These are phyloP conservation scores for Julus scandinavius DNA, from an alignment of 2,888 invertebrate species.

Conservation along the genomic window DNA sequence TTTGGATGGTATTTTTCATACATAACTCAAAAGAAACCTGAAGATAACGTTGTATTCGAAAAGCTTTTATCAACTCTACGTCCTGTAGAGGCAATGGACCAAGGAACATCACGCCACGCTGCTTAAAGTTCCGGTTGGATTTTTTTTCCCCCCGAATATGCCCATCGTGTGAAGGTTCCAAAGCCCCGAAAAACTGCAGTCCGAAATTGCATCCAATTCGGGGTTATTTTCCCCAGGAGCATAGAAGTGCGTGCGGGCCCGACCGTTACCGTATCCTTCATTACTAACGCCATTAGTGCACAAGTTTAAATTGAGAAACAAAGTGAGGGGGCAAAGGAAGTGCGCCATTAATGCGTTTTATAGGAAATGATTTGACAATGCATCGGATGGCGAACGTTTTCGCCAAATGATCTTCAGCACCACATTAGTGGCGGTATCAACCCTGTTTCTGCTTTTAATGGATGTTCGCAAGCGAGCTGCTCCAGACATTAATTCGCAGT, in stretches of 20 bases:
- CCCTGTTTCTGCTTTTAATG: background rate
- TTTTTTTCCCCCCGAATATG: too few species aligned
- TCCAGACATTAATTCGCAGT: background rate
- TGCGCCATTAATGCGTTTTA: constrained; percentile 18
- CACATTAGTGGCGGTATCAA: background rate
- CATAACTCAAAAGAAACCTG: too few species aligned
- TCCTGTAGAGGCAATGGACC: too few species aligned
- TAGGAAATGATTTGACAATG: constrained; percentile 18
- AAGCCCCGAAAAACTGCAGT: background rate
- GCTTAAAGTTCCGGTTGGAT: too few species aligned
- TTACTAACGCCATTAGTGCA: background rate
- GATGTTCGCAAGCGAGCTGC: background rate
- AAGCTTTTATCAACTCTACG: too few species aligned
- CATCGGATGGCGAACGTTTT: background rate
- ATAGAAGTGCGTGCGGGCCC: background rate
- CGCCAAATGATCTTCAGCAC: background rate
- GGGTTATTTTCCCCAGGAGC: background rate
- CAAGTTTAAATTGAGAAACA: constrained; percentile 2
- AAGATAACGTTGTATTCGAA: too few species aligned
- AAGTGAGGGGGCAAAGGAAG: constrained; percentile 13
- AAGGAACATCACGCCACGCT: too few species aligned
- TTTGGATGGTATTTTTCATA: too few species aligned
- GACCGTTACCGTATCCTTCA: background rate
- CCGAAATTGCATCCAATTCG: background rate
- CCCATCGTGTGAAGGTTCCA: too few species aligned